Percentiles rank a stretch among this genome's conserved stretches.
phyloP scores from a whole-genome alignment of 2,888 invertebrate species.

The Dione juno region DNA sequence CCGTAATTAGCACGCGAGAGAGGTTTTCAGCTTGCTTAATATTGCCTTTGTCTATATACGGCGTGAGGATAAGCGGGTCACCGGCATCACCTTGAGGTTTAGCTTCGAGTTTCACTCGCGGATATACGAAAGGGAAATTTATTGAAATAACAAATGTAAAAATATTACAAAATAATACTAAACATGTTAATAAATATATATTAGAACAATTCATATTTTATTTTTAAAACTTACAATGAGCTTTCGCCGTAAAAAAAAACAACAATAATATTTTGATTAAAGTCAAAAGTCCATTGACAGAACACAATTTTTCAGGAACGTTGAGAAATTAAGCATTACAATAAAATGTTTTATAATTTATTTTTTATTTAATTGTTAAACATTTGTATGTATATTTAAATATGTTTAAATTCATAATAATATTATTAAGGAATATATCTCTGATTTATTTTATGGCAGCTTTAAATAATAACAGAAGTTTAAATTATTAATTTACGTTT shows the following conservation, averaged over 20 bases:
- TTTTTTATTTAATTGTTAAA: neutral
- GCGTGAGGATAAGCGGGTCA: conserved; percentile 83
- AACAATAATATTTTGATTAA: neutral
- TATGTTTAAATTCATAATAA: too few species aligned
- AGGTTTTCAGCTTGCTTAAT: conserved; percentile 74
- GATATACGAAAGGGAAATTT: conserved; percentile 66
- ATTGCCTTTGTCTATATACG: conserved; percentile 79
- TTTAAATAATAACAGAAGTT: too few species aligned
- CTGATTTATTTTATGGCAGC: neutral
- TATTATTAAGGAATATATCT: neutral
- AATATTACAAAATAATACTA: conserved; percentile 31
- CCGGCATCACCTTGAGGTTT: conserved; percentile 55
- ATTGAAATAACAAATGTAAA: conserved; percentile 41
- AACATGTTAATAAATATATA: neutral
- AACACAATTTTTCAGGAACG: neutral
- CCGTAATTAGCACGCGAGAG: conserved; percentile 65
- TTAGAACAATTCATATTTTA: conserved; percentile 17
- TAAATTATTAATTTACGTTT: neutral
- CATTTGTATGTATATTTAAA: neutral
- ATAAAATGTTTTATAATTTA: neutral
- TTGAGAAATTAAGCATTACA: neutral
- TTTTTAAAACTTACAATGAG: neutral
- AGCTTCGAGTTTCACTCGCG: conserved; percentile 60
- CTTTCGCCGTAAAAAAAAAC: neutral
- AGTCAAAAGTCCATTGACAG: conserved; percentile 5